Evolutionary conservation across 2,113 vertebrate species (phyloP).

Genomic region (Scartelaos histophorus): DNA sequence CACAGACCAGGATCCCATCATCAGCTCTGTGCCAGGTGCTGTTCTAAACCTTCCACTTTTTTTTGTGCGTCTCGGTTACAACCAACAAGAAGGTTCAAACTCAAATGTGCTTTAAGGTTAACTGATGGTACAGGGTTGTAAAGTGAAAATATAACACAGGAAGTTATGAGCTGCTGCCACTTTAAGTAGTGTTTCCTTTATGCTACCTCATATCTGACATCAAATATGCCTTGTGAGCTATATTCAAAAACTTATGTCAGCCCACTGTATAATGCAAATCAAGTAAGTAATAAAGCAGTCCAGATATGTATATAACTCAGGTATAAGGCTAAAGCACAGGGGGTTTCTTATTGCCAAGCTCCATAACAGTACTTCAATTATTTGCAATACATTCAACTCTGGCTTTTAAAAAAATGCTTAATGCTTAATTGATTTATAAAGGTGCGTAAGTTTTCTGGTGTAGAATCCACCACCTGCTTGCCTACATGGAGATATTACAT

Average conservation of each 20-base stretch:
- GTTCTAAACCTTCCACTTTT: conserved; percentile 46
- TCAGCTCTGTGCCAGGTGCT: conserved; percentile 46
- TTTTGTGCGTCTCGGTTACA: neutral
- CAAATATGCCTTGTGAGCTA: neutral
- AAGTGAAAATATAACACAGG: neutral
- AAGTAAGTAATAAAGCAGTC: neutral
- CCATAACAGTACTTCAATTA: too few species aligned
- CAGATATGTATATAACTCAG: neutral
- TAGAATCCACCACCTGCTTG: too few species aligned
- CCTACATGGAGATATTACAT: too few species aligned
- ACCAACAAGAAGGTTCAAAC: neutral
- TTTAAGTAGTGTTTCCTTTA: neutral
- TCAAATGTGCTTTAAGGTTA: neutral
- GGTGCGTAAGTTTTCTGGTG: too few species aligned
- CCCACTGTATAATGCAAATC: conserved; percentile 29
- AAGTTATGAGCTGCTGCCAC: neutral
- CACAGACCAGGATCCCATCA: conserved; percentile 40
- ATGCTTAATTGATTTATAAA: neutral
- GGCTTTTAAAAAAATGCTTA: too few species aligned
- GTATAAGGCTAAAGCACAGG: neutral
- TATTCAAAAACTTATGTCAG: neutral
- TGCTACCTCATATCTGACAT: neutral
- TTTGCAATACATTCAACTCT: neutral
- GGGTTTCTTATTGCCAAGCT: neutral
- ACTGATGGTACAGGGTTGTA: neutral